phyloP scores from a whole-genome alignment of 2,113 vertebrate genomes.

The Pangasianodon hypophthalmus region DNA sequence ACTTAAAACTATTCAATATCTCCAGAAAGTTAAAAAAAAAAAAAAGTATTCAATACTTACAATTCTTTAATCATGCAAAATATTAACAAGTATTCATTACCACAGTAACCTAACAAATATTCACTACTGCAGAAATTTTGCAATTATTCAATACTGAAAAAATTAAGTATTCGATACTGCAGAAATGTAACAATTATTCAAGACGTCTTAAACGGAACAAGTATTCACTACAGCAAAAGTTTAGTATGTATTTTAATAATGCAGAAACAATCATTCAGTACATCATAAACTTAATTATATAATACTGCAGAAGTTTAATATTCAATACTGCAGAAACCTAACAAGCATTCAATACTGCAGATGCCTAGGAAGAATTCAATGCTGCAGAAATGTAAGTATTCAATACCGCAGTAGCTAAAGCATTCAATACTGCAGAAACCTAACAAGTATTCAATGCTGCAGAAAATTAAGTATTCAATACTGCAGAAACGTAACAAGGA shows the following conservation, averaged over 20 bases:
- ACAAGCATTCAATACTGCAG: too few relatives aligned
- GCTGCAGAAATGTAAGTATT: neutral
- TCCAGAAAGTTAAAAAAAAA: neutral
- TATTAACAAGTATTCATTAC: neutral
- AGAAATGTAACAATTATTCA: neutral
- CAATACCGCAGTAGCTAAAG: too few relatives aligned
- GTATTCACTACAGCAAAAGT: too few relatives aligned
- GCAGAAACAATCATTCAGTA: too few relatives aligned
- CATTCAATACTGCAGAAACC: neutral
- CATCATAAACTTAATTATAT: too few relatives aligned
- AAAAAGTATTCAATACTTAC: too few relatives aligned
- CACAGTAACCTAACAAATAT: neutral
- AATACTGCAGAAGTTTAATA: neutral
- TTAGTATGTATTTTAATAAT: too few relatives aligned
- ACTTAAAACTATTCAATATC: neutral
- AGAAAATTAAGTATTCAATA: neutral
- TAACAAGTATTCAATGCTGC: neutral
- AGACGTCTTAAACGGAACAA: too few relatives aligned
- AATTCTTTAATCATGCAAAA: too few relatives aligned
- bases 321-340: too few relatives aligned
- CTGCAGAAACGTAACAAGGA: neutral
- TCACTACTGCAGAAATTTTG: neutral
- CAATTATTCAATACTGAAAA: neutral
- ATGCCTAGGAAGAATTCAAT: too few relatives aligned
- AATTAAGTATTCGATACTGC: neutral